A percentile compares a stretch with the other conserved stretches of the same genome.
These are phyloP conservation scores for Balearica regulorum DNA, from an alignment of 2,797 vertebrate genomes.

Conservation along the genomic window DNA sequence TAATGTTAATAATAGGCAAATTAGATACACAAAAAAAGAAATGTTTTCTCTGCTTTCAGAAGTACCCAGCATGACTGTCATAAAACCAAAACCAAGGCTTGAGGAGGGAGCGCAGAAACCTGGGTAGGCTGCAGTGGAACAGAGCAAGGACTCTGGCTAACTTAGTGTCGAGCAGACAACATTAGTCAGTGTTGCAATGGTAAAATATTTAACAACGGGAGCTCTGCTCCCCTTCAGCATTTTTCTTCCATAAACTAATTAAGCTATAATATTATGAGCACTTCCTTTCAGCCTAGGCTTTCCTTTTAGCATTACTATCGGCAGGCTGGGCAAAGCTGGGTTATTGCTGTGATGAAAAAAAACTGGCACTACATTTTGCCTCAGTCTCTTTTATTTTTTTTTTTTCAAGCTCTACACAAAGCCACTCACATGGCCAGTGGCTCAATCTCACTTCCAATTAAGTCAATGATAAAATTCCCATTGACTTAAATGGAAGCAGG, in stretches of 20 bases:
- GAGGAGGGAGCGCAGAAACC: neutral
- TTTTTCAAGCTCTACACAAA: slow-evolving; percentile 27
- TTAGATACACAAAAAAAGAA: slow-evolving; percentile 40
- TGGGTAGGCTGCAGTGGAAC: neutral
- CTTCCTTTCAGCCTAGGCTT: slow-evolving; percentile 13
- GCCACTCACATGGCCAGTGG: slow-evolving; percentile 34
- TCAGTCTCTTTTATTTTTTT: neutral
- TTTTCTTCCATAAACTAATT: slow-evolving; percentile 55
- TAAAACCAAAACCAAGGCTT: neutral
- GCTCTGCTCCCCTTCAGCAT: slow-evolving; percentile 10
- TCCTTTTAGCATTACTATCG: neutral
- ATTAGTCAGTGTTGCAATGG: neutral
- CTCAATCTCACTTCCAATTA: slow-evolving; percentile 58
- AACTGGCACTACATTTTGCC: slow-evolving; percentile 15
- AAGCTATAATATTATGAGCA: slow-evolving; percentile 32
- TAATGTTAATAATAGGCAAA: slow-evolving; percentile 60
- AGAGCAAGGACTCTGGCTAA: neutral
- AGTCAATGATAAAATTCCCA: slow-evolving; percentile 45
- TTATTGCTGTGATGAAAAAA: slow-evolving; percentile 29
- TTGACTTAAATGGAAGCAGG: slow-evolving; percentile 54
- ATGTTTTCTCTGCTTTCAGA: slow-evolving; percentile 13
- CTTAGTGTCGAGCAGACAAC: neutral
- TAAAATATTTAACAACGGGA: slow-evolving; percentile 9
- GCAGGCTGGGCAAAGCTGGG: slow-evolving; percentile 15
- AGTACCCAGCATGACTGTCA: neutral